phyloP scores from a whole-genome alignment of 1,140 invertebrate species.

The Sweltsa coloradensis region DNA sequence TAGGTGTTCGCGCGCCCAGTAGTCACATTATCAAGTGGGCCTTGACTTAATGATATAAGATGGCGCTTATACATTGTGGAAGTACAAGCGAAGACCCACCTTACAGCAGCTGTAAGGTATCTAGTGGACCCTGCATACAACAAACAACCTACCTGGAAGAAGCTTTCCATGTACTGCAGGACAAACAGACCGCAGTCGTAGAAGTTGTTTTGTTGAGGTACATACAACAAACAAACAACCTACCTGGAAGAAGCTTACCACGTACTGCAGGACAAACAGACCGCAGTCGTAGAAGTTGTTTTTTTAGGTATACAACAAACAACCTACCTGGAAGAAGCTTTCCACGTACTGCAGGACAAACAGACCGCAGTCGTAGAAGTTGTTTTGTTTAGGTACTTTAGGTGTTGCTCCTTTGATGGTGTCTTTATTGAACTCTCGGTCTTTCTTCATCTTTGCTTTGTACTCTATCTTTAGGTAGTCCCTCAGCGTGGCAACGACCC shows the following conservation, averaged over 20 bases:
- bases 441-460: slow-evolving; percentile 53
- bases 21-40: too few relatives aligned
- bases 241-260: slow-evolving; percentile 86
- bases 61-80: too few relatives aligned
- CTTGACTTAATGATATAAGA: too few relatives aligned
- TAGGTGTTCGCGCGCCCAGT: too few relatives aligned
- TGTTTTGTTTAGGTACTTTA: slow-evolving; percentile 91
- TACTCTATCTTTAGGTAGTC: slow-evolving; percentile 87
- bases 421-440: slow-evolving; percentile 59
- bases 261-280: slow-evolving; percentile 88
- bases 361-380: slow-evolving; percentile 93
- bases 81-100: too few relatives aligned
- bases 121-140: too few relatives aligned
- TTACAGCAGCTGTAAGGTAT: too few relatives aligned
- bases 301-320: too few relatives aligned
- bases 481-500: slow-evolving; percentile 73
- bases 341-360: slow-evolving; percentile 94
- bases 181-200: slow-evolving; percentile 94
- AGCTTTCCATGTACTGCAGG: slow-evolving; percentile 90
- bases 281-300: slow-evolving; percentile 96
- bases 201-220: slow-evolving; percentile 93
- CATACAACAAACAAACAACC: too few relatives aligned
- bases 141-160: slow-evolving; percentile 82
- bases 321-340: slow-evolving; percentile 81
- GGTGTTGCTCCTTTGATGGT: slow-evolving; percentile 71